Evolutionary conservation across 2,113 vertebrate species (phyloP), one percentile per base, ranked within the genome.

Genomic region (Pangasianodon hypophthalmus): DNA sequence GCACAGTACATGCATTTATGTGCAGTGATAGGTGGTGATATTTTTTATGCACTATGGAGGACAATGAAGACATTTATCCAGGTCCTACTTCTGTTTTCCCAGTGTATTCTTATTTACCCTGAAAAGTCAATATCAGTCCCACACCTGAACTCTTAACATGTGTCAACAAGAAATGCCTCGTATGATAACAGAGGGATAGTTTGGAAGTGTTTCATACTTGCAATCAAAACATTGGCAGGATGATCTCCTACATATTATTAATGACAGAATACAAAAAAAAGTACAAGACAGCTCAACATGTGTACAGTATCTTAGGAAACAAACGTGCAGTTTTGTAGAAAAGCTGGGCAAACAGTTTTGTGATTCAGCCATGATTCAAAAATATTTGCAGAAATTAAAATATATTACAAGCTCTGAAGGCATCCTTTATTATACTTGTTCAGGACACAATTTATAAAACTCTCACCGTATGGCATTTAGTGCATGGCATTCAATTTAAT

Each of bases 181-280:
- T 86, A 44, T 56, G 41, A 86, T 67, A 80, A 69, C 67, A 41
- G 46, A 81, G 10, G 73, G 26, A 81, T 50, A 58, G 41, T 71
- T 90, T 90, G 84, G 75, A 90, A 46, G 60, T 81, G 64, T 56
- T 84, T 88, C 85, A 77, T 89, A 64, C 71, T 80, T 62, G 84
- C 60, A 89, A 83, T 91, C 85, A 91, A 89, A 91, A 89, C 88
- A 89, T 83, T 86, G 84, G 84, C 87, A 89, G 44, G 37, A 56
- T 62, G 21, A 84, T 83, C 21, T 52, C 3, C 24, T 73, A 73
- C 58, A 81, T 54, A 64, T 52, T 64, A 58, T 79, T 24, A 77
- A 14, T 89, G 82, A 52, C 83, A 86, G n/a, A 64, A 64, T 46
- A 86, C 48, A 86, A 86, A 54, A 29, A 48, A 48, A 18, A 29